Base-by-base conservation (phyloP, 2,113 vertebrate genomes). In the Podarcis cretensis region DNA sequence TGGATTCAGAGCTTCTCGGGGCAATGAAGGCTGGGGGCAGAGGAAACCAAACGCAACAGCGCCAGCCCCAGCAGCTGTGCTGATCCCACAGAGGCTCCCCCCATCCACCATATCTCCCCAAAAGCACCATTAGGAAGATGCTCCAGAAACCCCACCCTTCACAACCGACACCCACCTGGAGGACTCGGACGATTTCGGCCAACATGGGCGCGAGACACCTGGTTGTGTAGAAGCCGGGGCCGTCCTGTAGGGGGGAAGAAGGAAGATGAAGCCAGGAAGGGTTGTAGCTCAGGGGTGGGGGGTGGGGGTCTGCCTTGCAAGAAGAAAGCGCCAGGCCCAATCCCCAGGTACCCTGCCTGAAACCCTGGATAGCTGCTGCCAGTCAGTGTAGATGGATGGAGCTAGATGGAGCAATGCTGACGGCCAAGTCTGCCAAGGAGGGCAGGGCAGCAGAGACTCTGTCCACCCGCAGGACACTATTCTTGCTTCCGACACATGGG, bases 221-320 rank as follows among this genome's bases (percentile, higher is more conserved):
- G 32, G 99, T 99, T 30, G 99, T 99, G 78, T 99, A 99, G 96
- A 99, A 99, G n/a, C 99, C 99, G 1, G 99, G 99, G 20, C 98
- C 98, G 0, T 99, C 99, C 99, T 99, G 93, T 57, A 7, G 90
- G 65, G 96, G 86, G 94, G 75, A 81, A 91, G 37, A 0, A 35
- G 20, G 71, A 13, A 63, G 59, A 5, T 63, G 14, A 63, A 63
- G 59, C 13, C 16, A 54, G 48, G 48, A 54, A 54, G 48, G 48
- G 59, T 63, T 63, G 18, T 63, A 18, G 59, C 59, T 63, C 48
- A 9, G 48, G 48, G 48, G 48, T 10, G 43, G 7, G 48, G n/a
- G n/a, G n/a, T n/a, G n/a, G 9, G 2, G 48, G 43, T 0, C 48
- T 48, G 10, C 10, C 48, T 48, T 48, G 48, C 48, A 12, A 54